A percentile compares a stretch with the other conserved stretches of the same genome.
These are phyloP conservation scores for Heliconius sara DNA, from an alignment of 2,888 invertebrate genomes.

Conservation along the genomic window DNA sequence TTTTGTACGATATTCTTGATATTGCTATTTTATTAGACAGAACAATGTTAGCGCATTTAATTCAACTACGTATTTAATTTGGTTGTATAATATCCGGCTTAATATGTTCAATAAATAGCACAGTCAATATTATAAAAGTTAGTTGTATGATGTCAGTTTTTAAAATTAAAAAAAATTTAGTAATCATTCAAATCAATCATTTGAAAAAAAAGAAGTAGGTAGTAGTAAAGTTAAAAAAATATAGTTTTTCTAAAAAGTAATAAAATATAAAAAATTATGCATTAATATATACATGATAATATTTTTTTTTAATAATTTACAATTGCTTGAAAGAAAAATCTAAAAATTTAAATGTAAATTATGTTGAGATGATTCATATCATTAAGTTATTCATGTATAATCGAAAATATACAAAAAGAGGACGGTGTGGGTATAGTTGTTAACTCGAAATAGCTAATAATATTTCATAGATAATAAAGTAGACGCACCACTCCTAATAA, in stretches of 20 bases:
- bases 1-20: constrained; percentile 37
- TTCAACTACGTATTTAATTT: constrained; percentile 14
- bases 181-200: too few relatives aligned
- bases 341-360: background rate
- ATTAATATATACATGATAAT: too few relatives aligned
- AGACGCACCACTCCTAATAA: background rate
- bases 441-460: background rate
- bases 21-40: constrained; percentile 42
- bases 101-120: background rate
- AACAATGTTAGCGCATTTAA: constrained; percentile 43
- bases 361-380: background rate
- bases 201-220: too few relatives aligned
- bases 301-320: too few relatives aligned
- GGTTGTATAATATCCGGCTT: background rate
- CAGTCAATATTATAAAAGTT: too few relatives aligned
- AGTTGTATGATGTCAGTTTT: too few relatives aligned
- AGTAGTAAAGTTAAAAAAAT: too few relatives aligned
- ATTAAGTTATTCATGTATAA: background rate
- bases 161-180: too few relatives aligned
- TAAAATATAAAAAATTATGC: too few relatives aligned
- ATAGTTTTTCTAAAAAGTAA: too few relatives aligned
- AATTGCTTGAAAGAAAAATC: too few relatives aligned
- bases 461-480: constrained; percentile 24
- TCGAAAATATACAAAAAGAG: background rate
- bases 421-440: background rate